Percentiles rank a stretch among this genome's conserved stretches.
These are phyloP conservation scores for Blomia tropicalis DNA, from an alignment of 2,888 invertebrate genomes.

Conservation along the genomic window DNA sequence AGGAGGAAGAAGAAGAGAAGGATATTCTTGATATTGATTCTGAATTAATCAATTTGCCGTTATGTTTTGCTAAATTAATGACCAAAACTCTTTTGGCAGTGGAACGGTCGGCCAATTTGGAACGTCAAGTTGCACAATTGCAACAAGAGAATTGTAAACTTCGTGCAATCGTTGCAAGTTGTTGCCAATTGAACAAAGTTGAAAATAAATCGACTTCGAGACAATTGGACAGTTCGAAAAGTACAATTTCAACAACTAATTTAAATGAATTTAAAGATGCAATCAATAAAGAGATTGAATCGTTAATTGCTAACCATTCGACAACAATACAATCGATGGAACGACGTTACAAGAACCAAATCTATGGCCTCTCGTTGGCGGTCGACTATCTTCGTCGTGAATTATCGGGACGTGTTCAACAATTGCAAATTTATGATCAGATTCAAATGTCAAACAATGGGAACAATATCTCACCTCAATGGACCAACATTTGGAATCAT, in stretches of 20 bases:
- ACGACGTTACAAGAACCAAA: not conserved
- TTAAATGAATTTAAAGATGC: not conserved
- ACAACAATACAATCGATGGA: not conserved
- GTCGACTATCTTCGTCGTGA: not conserved
- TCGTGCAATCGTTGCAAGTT: not conserved
- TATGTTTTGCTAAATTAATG: not conserved
- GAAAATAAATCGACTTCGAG: not conserved
- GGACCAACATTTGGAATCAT: not conserved
- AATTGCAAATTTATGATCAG: not conserved
- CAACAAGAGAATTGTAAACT: not conserved
- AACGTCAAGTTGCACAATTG: not conserved
- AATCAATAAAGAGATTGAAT: not conserved
- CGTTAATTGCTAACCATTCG: not conserved
- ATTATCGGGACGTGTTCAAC: not conserved
- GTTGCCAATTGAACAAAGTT: not conserved
- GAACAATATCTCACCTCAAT: not conserved
- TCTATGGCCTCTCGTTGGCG: not conserved
- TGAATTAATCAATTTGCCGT: not conserved
- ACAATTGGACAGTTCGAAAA: not conserved
- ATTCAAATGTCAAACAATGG: not conserved
- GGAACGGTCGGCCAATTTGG: not conserved
- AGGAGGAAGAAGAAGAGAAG: not conserved
- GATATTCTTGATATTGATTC: not conserved
- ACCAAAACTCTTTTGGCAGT: not conserved
- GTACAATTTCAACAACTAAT: not conserved